A percentile compares a stretch with the other conserved stretches of the same genome.
Evolutionary conservation across 1,140 invertebrate genomes (phyloP).

Genomic region (Calycopis cecrops): DNA sequence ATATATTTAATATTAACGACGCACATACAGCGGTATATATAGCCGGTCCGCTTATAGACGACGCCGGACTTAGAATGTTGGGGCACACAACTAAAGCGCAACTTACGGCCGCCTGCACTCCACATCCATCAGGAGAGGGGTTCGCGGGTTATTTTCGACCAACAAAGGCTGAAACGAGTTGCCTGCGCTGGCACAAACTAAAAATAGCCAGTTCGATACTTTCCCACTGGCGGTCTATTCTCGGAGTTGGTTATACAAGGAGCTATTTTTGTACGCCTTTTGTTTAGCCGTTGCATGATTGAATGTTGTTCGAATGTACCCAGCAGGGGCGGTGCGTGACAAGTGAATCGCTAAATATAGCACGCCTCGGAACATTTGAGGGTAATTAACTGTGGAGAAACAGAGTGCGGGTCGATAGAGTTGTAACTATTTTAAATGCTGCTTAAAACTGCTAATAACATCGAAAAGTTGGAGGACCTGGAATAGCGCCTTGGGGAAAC

Average conservation of each 20-base stretch:
- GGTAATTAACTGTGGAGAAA: background rate
- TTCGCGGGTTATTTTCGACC: slow-evolving; percentile 42
- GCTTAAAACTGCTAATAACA: too few relatives aligned
- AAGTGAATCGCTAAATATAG: slow-evolving; percentile 7
- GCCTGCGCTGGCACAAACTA: slow-evolving; percentile 34
- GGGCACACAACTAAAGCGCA: slow-evolving; percentile 19
- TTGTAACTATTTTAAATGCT: too few relatives aligned
- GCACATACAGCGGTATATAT: background rate
- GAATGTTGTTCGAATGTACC: slow-evolving; percentile 4
- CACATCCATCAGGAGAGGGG: slow-evolving; percentile 33
- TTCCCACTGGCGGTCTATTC: slow-evolving; percentile 49
- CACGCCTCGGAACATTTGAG: background rate
- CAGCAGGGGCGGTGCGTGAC: slow-evolving; percentile 12
- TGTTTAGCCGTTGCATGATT: slow-evolving; percentile 39
- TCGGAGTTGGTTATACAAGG: slow-evolving; percentile 49
- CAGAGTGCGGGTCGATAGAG: too few relatives aligned
- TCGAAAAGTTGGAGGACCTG: too few relatives aligned
- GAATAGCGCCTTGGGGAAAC: too few relatives aligned
- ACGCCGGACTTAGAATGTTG: slow-evolving; percentile 1
- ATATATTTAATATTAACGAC: background rate
- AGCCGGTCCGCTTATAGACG: slow-evolving; percentile 14
- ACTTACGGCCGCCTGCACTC: slow-evolving; percentile 24
- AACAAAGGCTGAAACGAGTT: slow-evolving; percentile 54
- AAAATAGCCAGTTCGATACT: slow-evolving; percentile 49
- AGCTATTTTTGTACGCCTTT: slow-evolving; percentile 44